Evolutionary conservation across 2,888 invertebrate species (phyloP).

Genomic region (Drosophila mimetica): DNA sequence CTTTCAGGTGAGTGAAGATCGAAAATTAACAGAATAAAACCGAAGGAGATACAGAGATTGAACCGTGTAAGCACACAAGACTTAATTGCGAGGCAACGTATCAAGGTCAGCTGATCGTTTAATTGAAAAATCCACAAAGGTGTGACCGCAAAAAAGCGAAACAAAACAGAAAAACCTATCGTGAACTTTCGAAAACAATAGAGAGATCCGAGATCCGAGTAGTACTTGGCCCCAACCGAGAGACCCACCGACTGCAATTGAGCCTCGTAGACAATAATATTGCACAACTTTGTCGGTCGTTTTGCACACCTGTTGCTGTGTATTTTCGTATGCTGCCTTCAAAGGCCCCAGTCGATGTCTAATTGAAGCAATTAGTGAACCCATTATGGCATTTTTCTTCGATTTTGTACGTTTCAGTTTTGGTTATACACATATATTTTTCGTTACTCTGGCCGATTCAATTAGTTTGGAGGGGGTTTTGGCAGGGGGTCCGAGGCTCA

Average conservation of each 20-base stretch:
- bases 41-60: constrained; percentile 7
- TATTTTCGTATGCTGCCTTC: constrained; percentile 24
- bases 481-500: constrained; percentile 13
- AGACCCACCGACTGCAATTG: constrained; percentile 23
- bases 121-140: constrained; percentile 66
- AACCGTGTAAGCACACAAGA: constrained; percentile 38
- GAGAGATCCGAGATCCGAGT: constrained; percentile 36
- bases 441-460: constrained; percentile 36
- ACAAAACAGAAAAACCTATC: constrained; percentile 38
- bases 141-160: constrained; percentile 59
- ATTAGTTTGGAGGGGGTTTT: constrained; percentile 42
- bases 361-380: constrained; percentile 73
- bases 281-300: constrained; percentile 60
- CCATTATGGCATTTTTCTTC: constrained; percentile 61
- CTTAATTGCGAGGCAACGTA: constrained; percentile 15
- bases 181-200: constrained; percentile 63
- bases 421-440: constrained; percentile 36
- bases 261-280: constrained; percentile 32
- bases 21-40: constrained; percentile 3
- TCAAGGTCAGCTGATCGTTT: constrained; percentile 64
- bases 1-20: constrained; percentile 39
- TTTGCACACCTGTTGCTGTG: constrained; percentile 63
- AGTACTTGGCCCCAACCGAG: constrained; percentile 29
- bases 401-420: constrained; percentile 52
- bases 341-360: constrained; percentile 42